A percentile compares a stretch with the other conserved stretches of the same genome.
These are phyloP conservation scores for Drosophila bifasciata DNA, from an alignment of 1,140 invertebrate genomes.

Conservation along the genomic window DNA sequence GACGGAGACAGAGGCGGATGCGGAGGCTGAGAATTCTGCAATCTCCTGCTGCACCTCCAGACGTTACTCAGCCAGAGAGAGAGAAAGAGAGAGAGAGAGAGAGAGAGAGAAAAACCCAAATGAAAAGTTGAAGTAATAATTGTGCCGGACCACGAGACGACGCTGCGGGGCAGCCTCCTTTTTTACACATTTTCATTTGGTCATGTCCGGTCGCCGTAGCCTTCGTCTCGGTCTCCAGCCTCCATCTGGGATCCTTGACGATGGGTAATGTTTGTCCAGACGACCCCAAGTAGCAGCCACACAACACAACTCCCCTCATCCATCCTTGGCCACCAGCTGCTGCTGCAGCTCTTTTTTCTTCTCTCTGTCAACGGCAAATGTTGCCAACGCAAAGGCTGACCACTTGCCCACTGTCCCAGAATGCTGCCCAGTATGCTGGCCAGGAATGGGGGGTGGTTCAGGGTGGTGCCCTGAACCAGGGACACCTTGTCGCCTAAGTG, in stretches of 20 bases:
- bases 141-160: constrained; percentile 60
- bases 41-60: constrained; percentile 70
- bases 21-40: constrained; percentile 51
- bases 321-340: constrained; percentile 25
- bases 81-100: constrained; percentile 31
- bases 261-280: constrained; percentile 81
- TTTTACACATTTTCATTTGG: constrained; percentile 79
- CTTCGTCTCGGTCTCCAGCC: too few relatives aligned
- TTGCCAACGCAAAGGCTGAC: constrained; percentile 57
- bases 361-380: constrained; percentile 76
- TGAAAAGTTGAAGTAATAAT: constrained; percentile 80
- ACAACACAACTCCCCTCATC: constrained; percentile 42
- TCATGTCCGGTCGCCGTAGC: constrained; percentile 62
- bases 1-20: constrained; percentile 4
- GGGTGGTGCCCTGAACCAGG: constrained; percentile 26
- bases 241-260: constrained; percentile 29
- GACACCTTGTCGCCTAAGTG: constrained; percentile 75
- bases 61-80: constrained; percentile 36
- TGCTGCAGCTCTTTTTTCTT: constrained; percentile 17
- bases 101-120: constrained; percentile 49
- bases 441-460: neutral
- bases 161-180: constrained; percentile 46
- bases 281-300: constrained; percentile 74
- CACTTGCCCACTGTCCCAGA: constrained; percentile 24
- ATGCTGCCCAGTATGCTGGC: neutral